A percentile compares a stretch with the other conserved stretches of the same genome.
These are phyloP conservation scores for Dallia pectoralis DNA, from an alignment of 2,797 vertebrate species.

Conservation along the genomic window DNA sequence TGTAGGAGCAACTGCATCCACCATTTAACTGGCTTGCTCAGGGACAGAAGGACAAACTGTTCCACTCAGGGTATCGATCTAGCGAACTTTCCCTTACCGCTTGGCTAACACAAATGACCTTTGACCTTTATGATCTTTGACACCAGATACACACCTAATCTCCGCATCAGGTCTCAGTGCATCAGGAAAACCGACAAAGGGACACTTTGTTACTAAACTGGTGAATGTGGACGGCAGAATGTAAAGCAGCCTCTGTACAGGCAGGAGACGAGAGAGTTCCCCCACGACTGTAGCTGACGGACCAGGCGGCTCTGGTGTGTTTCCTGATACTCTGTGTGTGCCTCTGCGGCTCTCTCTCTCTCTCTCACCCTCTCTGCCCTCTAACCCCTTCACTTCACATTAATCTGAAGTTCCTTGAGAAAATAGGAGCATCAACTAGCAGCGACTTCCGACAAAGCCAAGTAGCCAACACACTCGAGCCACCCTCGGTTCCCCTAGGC, in stretches of 20 bases:
- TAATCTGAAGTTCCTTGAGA: constrained; percentile 63
- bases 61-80: too few relatives aligned
- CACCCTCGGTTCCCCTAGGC: constrained; percentile 8
- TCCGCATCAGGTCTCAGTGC: constrained; percentile 51
- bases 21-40: neutral
- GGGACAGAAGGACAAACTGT: too few relatives aligned
- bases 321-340: constrained; percentile 17
- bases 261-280: constrained; percentile 24
- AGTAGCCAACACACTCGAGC: constrained; percentile 51
- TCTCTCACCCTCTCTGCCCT: too few relatives aligned
- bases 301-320: constrained; percentile 4
- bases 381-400: constrained; percentile 71
- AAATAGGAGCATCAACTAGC: constrained; percentile 62
- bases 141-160: neutral
- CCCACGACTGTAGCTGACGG: neutral
- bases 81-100: too few relatives aligned
- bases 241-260: constrained; percentile 37
- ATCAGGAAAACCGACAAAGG: constrained; percentile 33
- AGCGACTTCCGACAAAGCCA: constrained; percentile 48
- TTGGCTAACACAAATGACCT: too few relatives aligned
- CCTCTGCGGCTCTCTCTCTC: constrained; percentile 22
- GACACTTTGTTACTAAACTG: constrained; percentile 49
- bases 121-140: too few relatives aligned
- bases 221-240: constrained; percentile 45
- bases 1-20: neutral